phyloP scores from a whole-genome alignment of 2,888 invertebrate species.

The Buathra laborator region DNA sequence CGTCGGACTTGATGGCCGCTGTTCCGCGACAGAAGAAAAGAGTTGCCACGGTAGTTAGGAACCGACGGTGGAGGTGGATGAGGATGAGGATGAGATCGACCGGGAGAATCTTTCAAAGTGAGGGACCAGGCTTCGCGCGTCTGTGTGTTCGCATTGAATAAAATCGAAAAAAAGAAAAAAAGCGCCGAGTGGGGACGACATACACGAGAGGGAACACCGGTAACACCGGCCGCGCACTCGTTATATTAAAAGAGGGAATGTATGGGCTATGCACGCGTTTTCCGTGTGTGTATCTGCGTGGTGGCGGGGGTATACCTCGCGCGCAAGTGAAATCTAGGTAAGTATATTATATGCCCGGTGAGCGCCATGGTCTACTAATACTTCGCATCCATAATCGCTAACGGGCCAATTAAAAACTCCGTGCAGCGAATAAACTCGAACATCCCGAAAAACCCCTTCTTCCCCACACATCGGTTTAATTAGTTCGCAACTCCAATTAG shows the following conservation, averaged over 20 bases:
- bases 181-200: background rate
- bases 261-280: slow-evolving; percentile 21
- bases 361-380: slow-evolving; percentile 84
- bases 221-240: slow-evolving; percentile 56
- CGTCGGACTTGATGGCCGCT: slow-evolving; percentile 84
- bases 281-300: background rate
- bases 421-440: slow-evolving; percentile 23
- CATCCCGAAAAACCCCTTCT: slow-evolving; percentile 26
- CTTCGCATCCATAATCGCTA: slow-evolving; percentile 81
- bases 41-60: slow-evolving; percentile 34
- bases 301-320: slow-evolving; percentile 50
- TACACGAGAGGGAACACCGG: slow-evolving; percentile 54
- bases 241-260: slow-evolving; percentile 66
- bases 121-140: background rate
- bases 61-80: slow-evolving; percentile 27
- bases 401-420: slow-evolving; percentile 78
- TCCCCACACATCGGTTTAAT: slow-evolving; percentile 42
- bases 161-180: slow-evolving; percentile 29
- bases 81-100: slow-evolving; percentile 50
- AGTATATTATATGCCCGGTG: slow-evolving; percentile 85
- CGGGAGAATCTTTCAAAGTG: slow-evolving; percentile 20
- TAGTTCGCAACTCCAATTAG: slow-evolving; percentile 65
- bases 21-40: slow-evolving; percentile 80
- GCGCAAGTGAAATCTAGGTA: slow-evolving; percentile 85
- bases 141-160: slow-evolving; percentile 14